Base-by-base conservation (phyloP, 1,140 invertebrate genomes). In the Magallana angulata region DNA sequence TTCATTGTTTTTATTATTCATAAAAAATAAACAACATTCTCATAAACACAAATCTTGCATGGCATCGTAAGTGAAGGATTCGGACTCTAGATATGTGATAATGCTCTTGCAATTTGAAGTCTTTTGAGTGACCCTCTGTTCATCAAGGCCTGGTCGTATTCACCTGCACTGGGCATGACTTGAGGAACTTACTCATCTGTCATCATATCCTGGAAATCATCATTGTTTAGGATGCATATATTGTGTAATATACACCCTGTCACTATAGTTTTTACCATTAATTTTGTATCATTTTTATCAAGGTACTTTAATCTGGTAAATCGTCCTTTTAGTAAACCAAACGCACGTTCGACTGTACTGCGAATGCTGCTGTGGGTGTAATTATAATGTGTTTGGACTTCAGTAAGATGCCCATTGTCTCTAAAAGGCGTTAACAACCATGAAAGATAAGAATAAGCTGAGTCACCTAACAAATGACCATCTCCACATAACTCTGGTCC, bases 381-480 rank as follows among this genome's bases (percentile, higher is more conserved):
- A 24, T 24, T 24, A 24, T 24, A 24, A 24, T 24, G 24, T 24
- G 24, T 24, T 24, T 24, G 24, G 24, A 24, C 24, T 24, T 24
- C 24, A 24, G 80, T 89, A 36, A 89, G 85, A 76, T 89, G 57
- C 16, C 93, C 93, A 87, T 93, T 90, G 88, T 94, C 91, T 60
- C 86, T 89, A 85, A 91, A 94, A 7, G 94, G 93, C 4, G 89
- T 92, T 80, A 95, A 59, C 8, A 95, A 56, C 83, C 90, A 92
- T 82, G 85, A 76, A 30, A 80, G 85, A 14, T 93, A 84, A 1
- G 94, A 91, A 89, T 94, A 95, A 8, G 93, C 93, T 18, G 82
- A 82, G 92, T 94, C 94, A 56, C 92, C 94, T 58, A 90, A 60
- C 62, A 88, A 30, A 83, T 85, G 89, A 36, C 62, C 87, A 84